These are phyloP conservation scores for Gastrophryne carolinensis DNA, from an alignment of 2,797 vertebrate species.

Conservation along the genomic window DNA sequence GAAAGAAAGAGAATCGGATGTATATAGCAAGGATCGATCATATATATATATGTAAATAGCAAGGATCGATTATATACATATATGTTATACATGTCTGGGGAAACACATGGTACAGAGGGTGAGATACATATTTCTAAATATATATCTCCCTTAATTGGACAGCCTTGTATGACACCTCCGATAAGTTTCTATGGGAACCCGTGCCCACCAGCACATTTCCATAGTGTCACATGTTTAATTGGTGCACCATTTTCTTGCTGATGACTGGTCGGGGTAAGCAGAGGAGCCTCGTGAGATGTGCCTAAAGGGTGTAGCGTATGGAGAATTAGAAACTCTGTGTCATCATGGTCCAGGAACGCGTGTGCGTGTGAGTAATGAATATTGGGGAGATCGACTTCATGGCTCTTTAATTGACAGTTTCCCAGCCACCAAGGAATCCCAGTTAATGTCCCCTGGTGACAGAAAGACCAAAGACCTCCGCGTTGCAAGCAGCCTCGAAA, in stretches of 20 bases:
- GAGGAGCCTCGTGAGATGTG: slow-evolving; percentile 39
- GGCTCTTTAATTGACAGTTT: slow-evolving; percentile 48
- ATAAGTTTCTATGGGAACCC: slow-evolving; percentile 52
- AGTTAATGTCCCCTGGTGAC: slow-evolving; percentile 30
- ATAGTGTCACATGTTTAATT: slow-evolving; percentile 39
- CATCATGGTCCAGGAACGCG: slow-evolving; percentile 17
- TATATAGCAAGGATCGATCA: too few species aligned
- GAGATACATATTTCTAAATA: slow-evolving; percentile 26
- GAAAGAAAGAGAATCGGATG: too few species aligned
- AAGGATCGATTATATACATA: too few species aligned
- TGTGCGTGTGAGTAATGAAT: slow-evolving; percentile 47
- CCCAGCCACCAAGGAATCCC: slow-evolving; percentile 25
- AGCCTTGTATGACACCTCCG: slow-evolving; percentile 10
- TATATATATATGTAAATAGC: too few species aligned
- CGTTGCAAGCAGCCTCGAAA: not conserved
- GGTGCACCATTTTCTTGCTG: slow-evolving; percentile 34
- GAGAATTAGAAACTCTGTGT: slow-evolving; percentile 41
- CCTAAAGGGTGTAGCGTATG: slow-evolving; percentile 4
- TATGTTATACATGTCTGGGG: not conserved
- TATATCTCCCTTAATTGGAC: slow-evolving; percentile 41
- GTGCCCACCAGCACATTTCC: slow-evolving; percentile 28
- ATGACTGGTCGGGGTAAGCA: slow-evolving; percentile 43
- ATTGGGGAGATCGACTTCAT: slow-evolving; percentile 39
- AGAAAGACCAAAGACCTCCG: not conserved
- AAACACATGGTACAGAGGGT: not conserved